A percentile compares a stretch with the other conserved stretches of the same genome.
These are phyloP conservation scores for Oreochromis niloticus DNA, from an alignment of 2,113 vertebrate genomes.

Conservation along the genomic window DNA sequence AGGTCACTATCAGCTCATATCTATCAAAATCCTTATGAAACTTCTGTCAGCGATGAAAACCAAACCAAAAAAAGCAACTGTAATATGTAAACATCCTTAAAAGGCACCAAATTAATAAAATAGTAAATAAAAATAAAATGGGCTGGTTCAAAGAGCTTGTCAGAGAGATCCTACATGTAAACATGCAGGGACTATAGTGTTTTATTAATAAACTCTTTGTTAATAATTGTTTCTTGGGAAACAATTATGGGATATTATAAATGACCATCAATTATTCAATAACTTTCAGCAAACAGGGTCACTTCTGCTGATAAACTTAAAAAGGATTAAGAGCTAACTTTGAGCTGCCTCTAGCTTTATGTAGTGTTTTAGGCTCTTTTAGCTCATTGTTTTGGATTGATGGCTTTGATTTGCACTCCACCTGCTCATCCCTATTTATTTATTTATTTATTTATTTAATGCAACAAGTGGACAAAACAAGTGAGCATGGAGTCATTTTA, in stretches of 20 bases:
- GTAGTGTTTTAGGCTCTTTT: neutral
- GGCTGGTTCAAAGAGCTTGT: neutral
- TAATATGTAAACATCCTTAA: neutral
- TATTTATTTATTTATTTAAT: neutral
- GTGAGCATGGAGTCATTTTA: neutral
- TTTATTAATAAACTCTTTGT: neutral
- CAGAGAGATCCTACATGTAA: neutral
- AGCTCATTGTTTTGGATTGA: neutral
- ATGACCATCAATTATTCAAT: fast-evolving
- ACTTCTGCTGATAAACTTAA: neutral
- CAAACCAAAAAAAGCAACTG: neutral
- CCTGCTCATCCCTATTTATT: neutral
- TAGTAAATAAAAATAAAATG: neutral
- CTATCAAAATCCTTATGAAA: neutral
- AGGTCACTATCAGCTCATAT: neutral
- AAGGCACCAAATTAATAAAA: neutral
- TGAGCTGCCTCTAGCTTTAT: neutral
- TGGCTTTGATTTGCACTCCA: neutral
- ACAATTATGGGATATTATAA: neutral
- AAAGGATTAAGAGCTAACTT: neutral
- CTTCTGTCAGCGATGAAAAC: neutral
- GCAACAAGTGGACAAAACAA: neutral
- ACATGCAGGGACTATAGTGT: neutral
- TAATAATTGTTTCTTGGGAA: neutral
- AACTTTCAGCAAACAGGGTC: neutral